These are phyloP conservation scores for Pterois miles DNA, from an alignment of 2,797 vertebrate species.

Conservation along the genomic window DNA sequence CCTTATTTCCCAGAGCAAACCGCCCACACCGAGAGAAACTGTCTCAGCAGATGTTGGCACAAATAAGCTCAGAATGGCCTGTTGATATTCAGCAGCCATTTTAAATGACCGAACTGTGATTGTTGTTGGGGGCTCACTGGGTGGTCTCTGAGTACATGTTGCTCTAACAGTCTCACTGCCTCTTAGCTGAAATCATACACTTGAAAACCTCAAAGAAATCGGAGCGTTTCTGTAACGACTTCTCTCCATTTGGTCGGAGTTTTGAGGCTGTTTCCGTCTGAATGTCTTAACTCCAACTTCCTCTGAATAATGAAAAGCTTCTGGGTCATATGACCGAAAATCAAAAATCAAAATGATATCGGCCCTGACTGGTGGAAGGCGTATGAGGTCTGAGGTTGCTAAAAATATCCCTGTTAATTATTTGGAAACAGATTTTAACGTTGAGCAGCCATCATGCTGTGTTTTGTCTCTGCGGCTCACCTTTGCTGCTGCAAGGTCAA, in stretches of 20 bases:
- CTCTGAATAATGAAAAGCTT: conserved; percentile 59
- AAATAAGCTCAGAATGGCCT: conserved; percentile 31
- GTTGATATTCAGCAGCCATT: conserved; percentile 49
- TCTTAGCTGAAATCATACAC: conserved; percentile 51
- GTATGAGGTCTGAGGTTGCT: conserved; percentile 38
- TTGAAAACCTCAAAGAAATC: conserved; percentile 49
- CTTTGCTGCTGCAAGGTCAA: conserved; percentile 45
- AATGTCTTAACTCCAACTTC: conserved; percentile 44
- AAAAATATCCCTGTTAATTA: conserved; percentile 58
- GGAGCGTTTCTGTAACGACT: conserved; percentile 21
- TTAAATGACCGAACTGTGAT: conserved; percentile 56
- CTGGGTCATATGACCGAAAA: no score
- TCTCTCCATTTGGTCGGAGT: conserved; percentile 32
- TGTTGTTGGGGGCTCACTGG: conserved; percentile 62
- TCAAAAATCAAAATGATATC: conserved; percentile 37
- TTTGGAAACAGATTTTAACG: conserved; percentile 42
- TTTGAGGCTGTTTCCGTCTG: conserved; percentile 17
- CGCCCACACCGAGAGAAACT: background rate
- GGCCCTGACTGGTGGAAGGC: conserved; percentile 9
- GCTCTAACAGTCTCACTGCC: conserved; percentile 47
- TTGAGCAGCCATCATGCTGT: conserved; percentile 11
- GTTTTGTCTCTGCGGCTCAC: conserved; percentile 40
- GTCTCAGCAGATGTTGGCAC: background rate
- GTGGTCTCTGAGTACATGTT: conserved; percentile 75
- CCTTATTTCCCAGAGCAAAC: background rate